Percentiles rank a stretch among this genome's conserved stretches.
phyloP scores from a whole-genome alignment of 2,888 invertebrate species.

The Eretmocerus hayati region DNA sequence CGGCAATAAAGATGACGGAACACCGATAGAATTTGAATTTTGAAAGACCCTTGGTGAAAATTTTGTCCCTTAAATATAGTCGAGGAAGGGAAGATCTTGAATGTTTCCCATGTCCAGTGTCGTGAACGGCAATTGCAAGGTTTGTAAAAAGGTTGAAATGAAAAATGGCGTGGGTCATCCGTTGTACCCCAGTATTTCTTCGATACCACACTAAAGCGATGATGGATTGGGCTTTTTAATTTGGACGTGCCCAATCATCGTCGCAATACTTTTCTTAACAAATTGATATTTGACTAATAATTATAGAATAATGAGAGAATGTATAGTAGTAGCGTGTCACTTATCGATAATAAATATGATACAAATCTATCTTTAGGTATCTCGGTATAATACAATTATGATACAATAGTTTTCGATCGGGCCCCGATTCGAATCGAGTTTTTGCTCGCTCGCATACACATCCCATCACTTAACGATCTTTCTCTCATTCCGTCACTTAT shows the following conservation, averaged over 20 bases:
- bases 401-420: constrained; percentile 37
- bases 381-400: constrained; percentile 46
- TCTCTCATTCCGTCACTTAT: constrained; percentile 24
- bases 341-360: constrained; percentile 41
- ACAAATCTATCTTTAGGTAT: constrained; percentile 43
- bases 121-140: no score
- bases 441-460: constrained; percentile 1
- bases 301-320: constrained; percentile 45
- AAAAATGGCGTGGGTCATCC: no score
- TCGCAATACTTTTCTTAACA: constrained; percentile 42
- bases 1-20: no score
- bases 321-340: constrained; percentile 41
- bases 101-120: no score
- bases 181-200: no score
- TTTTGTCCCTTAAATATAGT: no score
- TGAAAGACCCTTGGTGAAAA: no score
- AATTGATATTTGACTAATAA: constrained; percentile 45
- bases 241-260: constrained; percentile 28
- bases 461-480: constrained; percentile 17
- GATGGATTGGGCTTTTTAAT: constrained; percentile 17
- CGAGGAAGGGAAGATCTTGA: no score
- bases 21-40: no score
- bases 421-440: constrained; percentile 19
- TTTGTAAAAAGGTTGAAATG: no score
- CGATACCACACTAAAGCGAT: no score